Percentiles rank a stretch among this genome's conserved stretches.
Conservation (phyloP, 2,113 vertebrate genomes). For the Gallinago media region DNA sequence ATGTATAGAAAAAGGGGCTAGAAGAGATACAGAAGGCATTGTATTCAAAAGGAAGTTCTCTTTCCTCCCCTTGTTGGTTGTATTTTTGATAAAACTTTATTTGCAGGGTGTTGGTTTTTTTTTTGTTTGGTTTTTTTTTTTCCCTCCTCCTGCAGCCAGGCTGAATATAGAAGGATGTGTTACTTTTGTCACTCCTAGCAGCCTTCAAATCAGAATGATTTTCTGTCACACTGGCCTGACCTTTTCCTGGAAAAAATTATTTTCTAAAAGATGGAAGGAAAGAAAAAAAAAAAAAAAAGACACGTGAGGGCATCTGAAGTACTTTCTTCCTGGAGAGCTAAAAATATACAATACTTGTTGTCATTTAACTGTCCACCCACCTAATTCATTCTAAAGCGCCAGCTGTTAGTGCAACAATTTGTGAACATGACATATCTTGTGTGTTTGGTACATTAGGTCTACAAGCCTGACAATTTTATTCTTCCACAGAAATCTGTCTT, state of each 20-base stretch:
- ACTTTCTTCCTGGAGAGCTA: not conserved
- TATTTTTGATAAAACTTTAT: not conserved
- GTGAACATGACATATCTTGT: not conserved
- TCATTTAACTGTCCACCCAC: not conserved
- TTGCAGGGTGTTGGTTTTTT: not conserved
- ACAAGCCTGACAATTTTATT: not conserved
- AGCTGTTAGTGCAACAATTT: slow-evolving; percentile 19
- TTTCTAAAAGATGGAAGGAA: slow-evolving; percentile 1
- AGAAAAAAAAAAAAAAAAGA: not conserved
- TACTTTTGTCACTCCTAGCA: slow-evolving; percentile 19
- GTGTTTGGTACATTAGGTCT: not conserved
- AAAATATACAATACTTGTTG: slow-evolving; percentile 29
- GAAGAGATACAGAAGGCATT: not conserved
- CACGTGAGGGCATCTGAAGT: not conserved
- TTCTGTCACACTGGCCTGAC: slow-evolving; percentile 54
- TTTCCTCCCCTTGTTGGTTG: not conserved
- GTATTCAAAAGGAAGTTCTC: not conserved
- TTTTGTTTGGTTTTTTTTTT: not conserved
- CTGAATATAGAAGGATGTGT: not conserved
- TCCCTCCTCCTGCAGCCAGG: not conserved
- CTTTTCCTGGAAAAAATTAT: slow-evolving; percentile 40
- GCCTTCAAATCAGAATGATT: slow-evolving; percentile 56
- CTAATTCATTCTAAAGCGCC: slow-evolving; percentile 14
- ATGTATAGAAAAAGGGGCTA: not conserved
- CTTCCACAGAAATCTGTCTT: not conserved